A percentile compares a stretch with the other conserved stretches of the same genome.
These are phyloP conservation scores for Peromyscus aztecus DNA, from an alignment of 2,797 vertebrate species.

Conservation along the genomic window DNA sequence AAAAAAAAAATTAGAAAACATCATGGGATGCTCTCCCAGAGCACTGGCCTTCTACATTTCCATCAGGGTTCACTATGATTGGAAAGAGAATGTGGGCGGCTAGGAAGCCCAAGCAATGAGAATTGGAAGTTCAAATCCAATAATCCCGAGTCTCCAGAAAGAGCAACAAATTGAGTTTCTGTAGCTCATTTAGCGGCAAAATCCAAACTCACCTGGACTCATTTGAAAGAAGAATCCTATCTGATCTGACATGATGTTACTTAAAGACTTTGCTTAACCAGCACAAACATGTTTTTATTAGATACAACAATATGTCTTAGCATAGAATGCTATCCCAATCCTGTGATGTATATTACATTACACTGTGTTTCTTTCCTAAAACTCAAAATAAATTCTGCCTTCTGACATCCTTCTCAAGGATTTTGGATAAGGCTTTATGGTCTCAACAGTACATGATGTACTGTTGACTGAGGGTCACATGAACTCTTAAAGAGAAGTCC, in stretches of 20 bases:
- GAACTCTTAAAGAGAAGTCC: background rate
- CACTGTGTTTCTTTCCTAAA: slow-evolving; percentile 44
- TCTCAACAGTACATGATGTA: background rate
- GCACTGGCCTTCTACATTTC: background rate
- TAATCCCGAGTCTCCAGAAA: background rate
- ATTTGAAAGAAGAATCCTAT: slow-evolving; percentile 54
- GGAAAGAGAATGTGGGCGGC: background rate
- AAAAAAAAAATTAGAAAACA: background rate
- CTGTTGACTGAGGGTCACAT: background rate
- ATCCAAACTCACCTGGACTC: slow-evolving; percentile 64
- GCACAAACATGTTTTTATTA: slow-evolving; percentile 36
- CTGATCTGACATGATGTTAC: slow-evolving; percentile 20
- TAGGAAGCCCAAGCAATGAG: background rate
- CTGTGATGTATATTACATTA: background rate
- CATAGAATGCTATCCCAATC: background rate
- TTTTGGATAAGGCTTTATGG: background rate
- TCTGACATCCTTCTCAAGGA: background rate
- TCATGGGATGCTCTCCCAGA: background rate
- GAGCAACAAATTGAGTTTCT: slow-evolving; percentile 18
- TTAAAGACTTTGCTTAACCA: slow-evolving; percentile 14
- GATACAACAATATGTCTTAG: slow-evolving; percentile 30
- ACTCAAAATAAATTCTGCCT: slow-evolving; percentile 33
- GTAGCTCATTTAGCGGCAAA: slow-evolving; percentile 51
- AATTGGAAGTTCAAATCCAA: background rate
- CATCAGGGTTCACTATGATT: background rate